Evolutionary conservation across 2,797 vertebrate species (phyloP).

Genomic region (Synanceia verrucosa): DNA sequence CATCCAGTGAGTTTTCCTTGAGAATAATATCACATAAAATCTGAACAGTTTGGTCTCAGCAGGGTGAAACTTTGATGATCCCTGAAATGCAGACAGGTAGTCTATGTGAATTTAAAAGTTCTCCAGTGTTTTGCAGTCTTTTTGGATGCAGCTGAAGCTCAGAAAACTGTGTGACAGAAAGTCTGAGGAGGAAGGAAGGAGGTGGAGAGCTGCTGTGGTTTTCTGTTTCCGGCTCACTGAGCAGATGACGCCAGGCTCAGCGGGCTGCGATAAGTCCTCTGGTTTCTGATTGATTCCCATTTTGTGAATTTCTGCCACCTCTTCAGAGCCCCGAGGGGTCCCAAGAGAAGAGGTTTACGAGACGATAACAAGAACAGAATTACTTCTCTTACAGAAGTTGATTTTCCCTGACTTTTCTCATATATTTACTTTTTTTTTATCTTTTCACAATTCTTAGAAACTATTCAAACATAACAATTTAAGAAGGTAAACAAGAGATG

Average conservation of each 20-base stretch:
- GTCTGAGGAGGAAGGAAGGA: constrained; percentile 31
- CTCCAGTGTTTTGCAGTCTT: too few relatives aligned
- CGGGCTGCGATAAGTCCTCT: background rate
- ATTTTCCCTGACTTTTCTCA: background rate
- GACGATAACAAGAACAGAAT: background rate
- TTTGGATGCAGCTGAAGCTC: background rate
- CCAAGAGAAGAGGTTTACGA: background rate
- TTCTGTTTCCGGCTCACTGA: constrained; percentile 22
- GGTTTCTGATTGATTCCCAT: constrained; percentile 4
- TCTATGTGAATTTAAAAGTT: background rate
- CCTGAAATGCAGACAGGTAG: too few relatives aligned
- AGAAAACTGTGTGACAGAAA: background rate
- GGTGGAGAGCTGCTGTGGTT: constrained; percentile 16
- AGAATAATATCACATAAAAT: background rate
- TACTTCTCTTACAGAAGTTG: background rate
- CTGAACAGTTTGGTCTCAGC: too few relatives aligned
- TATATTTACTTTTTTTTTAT: background rate
- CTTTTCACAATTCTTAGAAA: background rate
- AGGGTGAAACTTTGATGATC: too few relatives aligned
- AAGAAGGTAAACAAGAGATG: too few relatives aligned
- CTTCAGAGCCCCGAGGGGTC: background rate
- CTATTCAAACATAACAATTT: background rate
- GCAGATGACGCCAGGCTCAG: constrained; percentile 1
- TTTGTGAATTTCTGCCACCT: background rate
- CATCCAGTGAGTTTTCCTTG: too few relatives aligned